A percentile compares a stretch with the other conserved stretches of the same genome.
These are phyloP conservation scores for Gastrophysa polygoni DNA, from an alignment of 2,888 invertebrate species.

Conservation along the genomic window DNA sequence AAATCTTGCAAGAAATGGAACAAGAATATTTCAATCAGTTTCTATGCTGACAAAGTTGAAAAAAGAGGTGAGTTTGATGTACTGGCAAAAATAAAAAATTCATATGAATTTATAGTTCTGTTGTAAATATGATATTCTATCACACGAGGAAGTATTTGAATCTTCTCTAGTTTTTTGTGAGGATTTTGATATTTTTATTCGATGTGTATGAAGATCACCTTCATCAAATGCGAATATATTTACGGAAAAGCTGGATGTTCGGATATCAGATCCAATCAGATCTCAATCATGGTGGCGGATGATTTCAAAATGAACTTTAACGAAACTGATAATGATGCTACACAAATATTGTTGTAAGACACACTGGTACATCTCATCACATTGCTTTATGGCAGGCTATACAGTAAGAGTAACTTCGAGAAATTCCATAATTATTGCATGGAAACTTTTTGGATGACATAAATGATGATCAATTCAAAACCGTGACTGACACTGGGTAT, in stretches of 20 bases:
- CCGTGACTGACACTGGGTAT: no score
- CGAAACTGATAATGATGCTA: no score
- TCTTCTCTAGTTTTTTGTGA: not conserved
- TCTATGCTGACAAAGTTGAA: not conserved
- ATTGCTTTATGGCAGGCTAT: not conserved
- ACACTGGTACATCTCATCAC: not conserved
- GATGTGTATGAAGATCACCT: not conserved
- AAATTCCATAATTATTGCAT: not conserved
- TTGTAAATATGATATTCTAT: not conserved
- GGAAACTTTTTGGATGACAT: not conserved
- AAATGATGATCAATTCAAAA: not conserved
- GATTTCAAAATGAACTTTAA: no score
- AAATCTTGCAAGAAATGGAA: not conserved
- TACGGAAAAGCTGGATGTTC: not conserved
- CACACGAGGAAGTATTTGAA: not conserved
- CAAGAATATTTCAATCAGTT: conserved; percentile 6
- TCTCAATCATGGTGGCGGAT: not conserved
- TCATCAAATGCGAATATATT: not conserved
- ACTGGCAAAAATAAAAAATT: not conserved
- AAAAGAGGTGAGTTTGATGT: not conserved
- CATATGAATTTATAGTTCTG: not conserved
- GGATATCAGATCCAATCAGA: not conserved
- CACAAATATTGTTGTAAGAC: no score
- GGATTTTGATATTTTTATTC: not conserved
- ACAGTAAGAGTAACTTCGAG: not conserved